Evolutionary conservation across 2,113 vertebrate species (phyloP), one percentile per base, ranked within the genome.

Genomic region (Megaleporinus macrocephalus): DNA sequence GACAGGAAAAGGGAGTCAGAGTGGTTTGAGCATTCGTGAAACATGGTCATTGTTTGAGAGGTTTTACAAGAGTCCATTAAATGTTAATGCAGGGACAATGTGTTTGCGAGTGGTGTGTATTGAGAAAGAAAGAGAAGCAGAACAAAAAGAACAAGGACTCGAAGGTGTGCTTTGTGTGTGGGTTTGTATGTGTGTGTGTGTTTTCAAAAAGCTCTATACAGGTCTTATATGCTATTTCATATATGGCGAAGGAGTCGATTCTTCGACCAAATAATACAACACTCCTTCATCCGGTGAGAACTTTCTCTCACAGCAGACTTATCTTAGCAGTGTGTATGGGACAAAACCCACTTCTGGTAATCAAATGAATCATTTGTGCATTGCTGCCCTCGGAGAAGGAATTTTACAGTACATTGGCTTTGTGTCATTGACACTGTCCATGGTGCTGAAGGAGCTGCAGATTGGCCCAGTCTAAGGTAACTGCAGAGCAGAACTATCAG

Each of bases 51-150:
- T 89, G 88, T 90, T 85, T 84, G 57, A 82, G 82, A 82, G 79
- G n/a, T 29, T 74, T 74, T 79, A 79, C 84, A 44, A 83, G 85
- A 84, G 72, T 83, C 89, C 82, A 91, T 93, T 81, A 90, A 93
- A 92, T 89, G 76, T 92, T 92, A 90, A 92, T 91, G 29, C 0
- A 53, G 30, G 86, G 80, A 78, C 51, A 70, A 88, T 89, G 88
- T 90, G 83, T 80, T 80, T 65, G 49, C 18, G 16, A 27, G 73
- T 57, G 9, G 80, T 71, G 76, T 49, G 66, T 81, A 81, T 66
- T 53, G 53, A 12, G 49, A 26, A 53, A 12, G n/a, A 36, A 51
- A 22, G 29, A 24, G 24, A 51, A 16, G 20, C 29, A 47, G 11
- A 30, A 30, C 26, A 44, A 18, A 61, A 26, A 18, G 12, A 78